Evolutionary conservation across 2,113 vertebrate species (phyloP).

Genomic region (Parotia lawesii): DNA sequence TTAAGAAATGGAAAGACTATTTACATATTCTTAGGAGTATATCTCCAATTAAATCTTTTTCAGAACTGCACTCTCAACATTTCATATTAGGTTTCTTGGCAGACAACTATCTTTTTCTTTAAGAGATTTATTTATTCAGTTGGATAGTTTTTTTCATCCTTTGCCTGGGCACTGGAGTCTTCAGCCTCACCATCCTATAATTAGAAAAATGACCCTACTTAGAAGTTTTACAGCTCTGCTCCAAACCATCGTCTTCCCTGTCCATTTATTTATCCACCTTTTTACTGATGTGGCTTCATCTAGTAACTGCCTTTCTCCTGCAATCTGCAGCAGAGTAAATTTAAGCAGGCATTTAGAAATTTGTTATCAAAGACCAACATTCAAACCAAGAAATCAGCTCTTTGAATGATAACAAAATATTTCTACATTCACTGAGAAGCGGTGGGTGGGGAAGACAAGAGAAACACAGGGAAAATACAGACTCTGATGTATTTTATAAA

Average conservation of each 20-base stretch:
- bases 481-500: neutral
- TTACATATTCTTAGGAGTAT: slow-evolving; percentile 76
- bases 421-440: neutral
- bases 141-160: slow-evolving; percentile 68
- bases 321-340: neutral
- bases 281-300: slow-evolving; percentile 12
- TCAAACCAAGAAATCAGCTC: neutral
- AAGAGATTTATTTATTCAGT: slow-evolving; percentile 77
- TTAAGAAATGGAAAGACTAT: slow-evolving; percentile 74
- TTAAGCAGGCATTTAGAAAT: neutral
- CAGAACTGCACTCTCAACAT: slow-evolving; percentile 64
- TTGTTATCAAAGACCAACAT: neutral
- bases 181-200: slow-evolving; percentile 57
- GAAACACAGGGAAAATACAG: neutral
- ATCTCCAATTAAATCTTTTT: slow-evolving; percentile 79
- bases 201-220: slow-evolving; percentile 57
- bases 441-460: neutral
- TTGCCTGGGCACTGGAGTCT: slow-evolving; percentile 62
- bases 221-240: slow-evolving; percentile 34
- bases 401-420: neutral
- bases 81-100: slow-evolving; percentile 77
- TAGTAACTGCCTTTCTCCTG: neutral
- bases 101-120: slow-evolving; percentile 69
- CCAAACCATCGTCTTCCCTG: neutral
- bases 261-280: slow-evolving; percentile 49